These are phyloP conservation scores for Onychomys torridus DNA, from an alignment of 2,797 vertebrate species.

Conservation along the genomic window DNA sequence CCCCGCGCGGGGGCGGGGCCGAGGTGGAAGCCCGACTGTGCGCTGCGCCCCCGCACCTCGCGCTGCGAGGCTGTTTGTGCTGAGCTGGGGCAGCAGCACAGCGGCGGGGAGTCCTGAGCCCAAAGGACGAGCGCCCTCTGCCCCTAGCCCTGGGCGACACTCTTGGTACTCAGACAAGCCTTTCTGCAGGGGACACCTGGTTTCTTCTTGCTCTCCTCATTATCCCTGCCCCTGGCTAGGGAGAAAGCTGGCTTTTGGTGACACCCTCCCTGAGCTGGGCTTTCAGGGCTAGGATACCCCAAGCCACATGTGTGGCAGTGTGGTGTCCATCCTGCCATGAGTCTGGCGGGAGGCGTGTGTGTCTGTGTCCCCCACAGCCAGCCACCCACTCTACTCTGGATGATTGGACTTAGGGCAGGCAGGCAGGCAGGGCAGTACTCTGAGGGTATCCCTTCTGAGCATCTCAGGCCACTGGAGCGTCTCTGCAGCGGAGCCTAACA, in stretches of 20 bases:
- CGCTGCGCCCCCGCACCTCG: constrained; percentile 71
- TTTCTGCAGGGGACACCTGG: neutral
- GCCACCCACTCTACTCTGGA: neutral
- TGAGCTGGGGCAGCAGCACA: constrained; percentile 21
- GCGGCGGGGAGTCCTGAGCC: constrained; percentile 58
- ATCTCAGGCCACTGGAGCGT: no score
- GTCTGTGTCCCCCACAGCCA: neutral
- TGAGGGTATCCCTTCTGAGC: neutral
- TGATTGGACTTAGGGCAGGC: neutral
- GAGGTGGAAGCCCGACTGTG: constrained; percentile 43
- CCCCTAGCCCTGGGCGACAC: constrained; percentile 51
- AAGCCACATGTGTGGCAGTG: constrained; percentile 29
- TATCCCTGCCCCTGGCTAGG: neutral
- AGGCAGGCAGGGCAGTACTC: neutral
- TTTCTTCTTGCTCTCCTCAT: neutral
- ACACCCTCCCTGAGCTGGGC: neutral
- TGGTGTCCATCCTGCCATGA: neutral
- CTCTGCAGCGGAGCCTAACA: neutral
- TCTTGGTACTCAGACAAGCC: neutral
- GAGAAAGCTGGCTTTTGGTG: constrained; percentile 38
- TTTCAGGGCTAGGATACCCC: neutral
- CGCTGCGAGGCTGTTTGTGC: constrained; percentile 64
- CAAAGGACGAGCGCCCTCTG: constrained; percentile 73
- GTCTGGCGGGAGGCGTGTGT: neutral
- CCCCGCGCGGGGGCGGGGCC: constrained; percentile 71